These are phyloP conservation scores for Notospermus geniculatus DNA, from an alignment of 1,140 invertebrate genomes.

Conservation along the genomic window DNA sequence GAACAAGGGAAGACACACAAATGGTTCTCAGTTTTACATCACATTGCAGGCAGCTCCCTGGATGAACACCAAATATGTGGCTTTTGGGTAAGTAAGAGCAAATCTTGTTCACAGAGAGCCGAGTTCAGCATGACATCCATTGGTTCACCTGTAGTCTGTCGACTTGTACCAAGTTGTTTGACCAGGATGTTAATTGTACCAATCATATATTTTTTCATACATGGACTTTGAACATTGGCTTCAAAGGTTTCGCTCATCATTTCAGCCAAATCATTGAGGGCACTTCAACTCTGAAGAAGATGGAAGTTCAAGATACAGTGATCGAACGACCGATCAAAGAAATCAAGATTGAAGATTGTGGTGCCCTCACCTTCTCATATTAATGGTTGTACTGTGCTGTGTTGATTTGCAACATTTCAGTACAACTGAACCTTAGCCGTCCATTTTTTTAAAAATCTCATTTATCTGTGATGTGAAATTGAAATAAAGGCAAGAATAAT, in stretches of 20 bases:
- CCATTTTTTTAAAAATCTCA: too few species aligned
- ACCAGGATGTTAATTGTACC: too few species aligned
- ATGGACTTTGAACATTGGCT: background rate
- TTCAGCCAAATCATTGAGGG: conserved; percentile 56
- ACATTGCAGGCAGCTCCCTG: conserved; percentile 48
- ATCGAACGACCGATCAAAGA: conserved; percentile 58
- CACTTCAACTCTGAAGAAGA: conserved; percentile 47
- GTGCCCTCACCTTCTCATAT: conserved; percentile 26
- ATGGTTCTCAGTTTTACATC: conserved; percentile 56
- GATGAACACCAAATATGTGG: conserved; percentile 58
- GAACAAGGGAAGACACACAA: conserved; percentile 54
- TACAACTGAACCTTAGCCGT: too few species aligned
- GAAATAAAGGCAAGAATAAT: too few species aligned
- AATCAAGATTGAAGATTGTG: conserved; percentile 53
- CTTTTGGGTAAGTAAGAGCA: conserved; percentile 55
- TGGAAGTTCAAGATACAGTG: conserved; percentile 49
- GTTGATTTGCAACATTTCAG: too few species aligned
- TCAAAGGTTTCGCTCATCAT: conserved; percentile 6
- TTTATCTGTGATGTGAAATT: too few species aligned
- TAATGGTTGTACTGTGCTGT: background rate
- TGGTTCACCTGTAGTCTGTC: too few species aligned
- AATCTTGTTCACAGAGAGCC: too few species aligned
- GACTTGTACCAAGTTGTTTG: too few species aligned
- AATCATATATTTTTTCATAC: background rate
- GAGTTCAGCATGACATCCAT: too few species aligned